These are phyloP conservation scores for Zingel zingel DNA, from an alignment of 2,113 vertebrate species.

Conservation along the genomic window DNA sequence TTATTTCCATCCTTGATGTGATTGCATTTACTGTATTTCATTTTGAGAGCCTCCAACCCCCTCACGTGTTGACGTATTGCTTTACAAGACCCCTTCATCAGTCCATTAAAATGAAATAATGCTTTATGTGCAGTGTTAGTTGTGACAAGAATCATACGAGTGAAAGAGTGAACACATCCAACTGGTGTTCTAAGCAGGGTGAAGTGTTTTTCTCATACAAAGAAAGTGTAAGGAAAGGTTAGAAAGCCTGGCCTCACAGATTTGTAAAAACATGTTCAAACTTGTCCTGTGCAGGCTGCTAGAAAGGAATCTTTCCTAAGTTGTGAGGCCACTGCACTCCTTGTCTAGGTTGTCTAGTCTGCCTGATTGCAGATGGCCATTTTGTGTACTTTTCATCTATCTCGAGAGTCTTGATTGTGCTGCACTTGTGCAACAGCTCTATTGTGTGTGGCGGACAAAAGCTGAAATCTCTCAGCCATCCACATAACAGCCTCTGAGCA, in stretches of 20 bases:
- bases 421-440: constrained; percentile 77
- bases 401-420: constrained; percentile 82
- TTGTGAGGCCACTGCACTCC: constrained; percentile 48
- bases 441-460: constrained; percentile 81
- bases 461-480: constrained; percentile 77
- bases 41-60: constrained; percentile 57
- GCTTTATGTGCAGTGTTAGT: neutral
- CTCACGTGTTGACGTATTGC: constrained; percentile 44
- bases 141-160: constrained; percentile 47
- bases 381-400: constrained; percentile 81
- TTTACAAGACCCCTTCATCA: constrained; percentile 28
- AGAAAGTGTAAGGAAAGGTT: constrained; percentile 47
- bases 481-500: constrained; percentile 66
- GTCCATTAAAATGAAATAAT: constrained; percentile 51
- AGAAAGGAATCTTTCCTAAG: constrained; percentile 65
- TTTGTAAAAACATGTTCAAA: constrained; percentile 69
- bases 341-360: constrained; percentile 61
- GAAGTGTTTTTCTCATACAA: constrained; percentile 50
- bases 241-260: constrained; percentile 44
- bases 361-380: constrained; percentile 83
- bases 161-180: constrained; percentile 25
- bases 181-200: constrained; percentile 28
- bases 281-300: constrained; percentile 55
- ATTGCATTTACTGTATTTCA: constrained; percentile 73
- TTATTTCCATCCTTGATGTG: constrained; percentile 77